Percentiles rank a stretch among this genome's conserved stretches.
Evolutionary conservation across 2,113 vertebrate species (phyloP).

Genomic region (Monarcha castaneiventris): DNA sequence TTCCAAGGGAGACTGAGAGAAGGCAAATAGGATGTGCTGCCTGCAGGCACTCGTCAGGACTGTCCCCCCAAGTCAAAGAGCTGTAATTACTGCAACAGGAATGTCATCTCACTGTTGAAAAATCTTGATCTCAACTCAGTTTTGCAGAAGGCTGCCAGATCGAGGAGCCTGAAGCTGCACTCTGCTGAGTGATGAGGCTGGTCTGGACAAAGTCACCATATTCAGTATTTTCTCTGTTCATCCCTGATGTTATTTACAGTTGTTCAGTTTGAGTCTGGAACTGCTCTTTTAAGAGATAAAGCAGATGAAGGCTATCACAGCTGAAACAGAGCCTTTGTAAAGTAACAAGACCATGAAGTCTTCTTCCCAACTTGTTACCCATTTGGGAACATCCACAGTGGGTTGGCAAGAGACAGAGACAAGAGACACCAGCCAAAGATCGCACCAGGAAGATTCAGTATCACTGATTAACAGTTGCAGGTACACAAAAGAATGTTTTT

Average conservation of each 20-base stretch:
- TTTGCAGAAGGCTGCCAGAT: not conserved
- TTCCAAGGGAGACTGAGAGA: not conserved
- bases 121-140: not conserved
- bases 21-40: not conserved
- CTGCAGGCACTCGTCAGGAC: not conserved
- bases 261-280: not conserved
- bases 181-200: not conserved
- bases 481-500: not conserved
- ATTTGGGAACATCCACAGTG: not conserved
- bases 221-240: not conserved
- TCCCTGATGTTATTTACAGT: not conserved
- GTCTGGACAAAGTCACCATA: not conserved
- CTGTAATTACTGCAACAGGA: not conserved
- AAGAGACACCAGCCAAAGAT: not conserved
- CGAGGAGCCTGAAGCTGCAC: not conserved
- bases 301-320: not conserved
- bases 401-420: rapidly evolving
- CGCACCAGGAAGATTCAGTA: not conserved
- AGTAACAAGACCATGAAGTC: not conserved
- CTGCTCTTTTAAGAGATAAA: not conserved
- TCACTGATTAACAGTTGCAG: not conserved
- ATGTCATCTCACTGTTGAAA: not conserved
- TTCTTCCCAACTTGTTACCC: not conserved
- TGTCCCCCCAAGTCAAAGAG: not conserved
- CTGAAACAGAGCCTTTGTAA: not conserved